phyloP scores from a whole-genome alignment of 2,797 vertebrate genomes.

The Sternarchorhynchus goeldii region DNA sequence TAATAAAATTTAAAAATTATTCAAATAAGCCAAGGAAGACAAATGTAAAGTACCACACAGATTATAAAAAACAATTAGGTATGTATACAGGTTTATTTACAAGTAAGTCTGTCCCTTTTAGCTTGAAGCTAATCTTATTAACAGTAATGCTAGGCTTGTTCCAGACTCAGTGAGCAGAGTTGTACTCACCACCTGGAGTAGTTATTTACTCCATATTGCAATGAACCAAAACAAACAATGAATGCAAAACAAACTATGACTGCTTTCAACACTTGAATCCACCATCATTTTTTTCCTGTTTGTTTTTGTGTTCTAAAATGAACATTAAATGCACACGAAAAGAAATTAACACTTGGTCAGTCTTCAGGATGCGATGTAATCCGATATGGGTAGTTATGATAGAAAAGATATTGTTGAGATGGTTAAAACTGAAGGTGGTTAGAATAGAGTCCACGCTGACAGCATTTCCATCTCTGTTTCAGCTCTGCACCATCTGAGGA shows the following conservation, averaged over 20 bases:
- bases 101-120: slow-evolving; percentile 80
- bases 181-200: slow-evolving; percentile 67
- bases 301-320: slow-evolving; percentile 51
- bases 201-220: slow-evolving; percentile 69
- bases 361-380: slow-evolving; percentile 84
- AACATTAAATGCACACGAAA: slow-evolving; percentile 67
- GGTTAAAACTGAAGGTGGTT: slow-evolving; percentile 71
- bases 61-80: slow-evolving; percentile 82
- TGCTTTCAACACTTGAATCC: slow-evolving; percentile 68
- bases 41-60: slow-evolving; percentile 89
- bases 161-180: slow-evolving; percentile 71
- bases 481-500: slow-evolving; percentile 93
- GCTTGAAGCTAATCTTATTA: slow-evolving; percentile 79
- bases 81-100: slow-evolving; percentile 91
- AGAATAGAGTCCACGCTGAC: slow-evolving; percentile 64
- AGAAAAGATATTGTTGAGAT: slow-evolving; percentile 28
- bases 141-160: slow-evolving; percentile 80
- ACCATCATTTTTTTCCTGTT: slow-evolving; percentile 60
- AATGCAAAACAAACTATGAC: slow-evolving; percentile 66
- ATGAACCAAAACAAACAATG: slow-evolving; percentile 77
- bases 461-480: slow-evolving; percentile 76
- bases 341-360: slow-evolving; percentile 78
- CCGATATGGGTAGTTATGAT: slow-evolving; percentile 66
- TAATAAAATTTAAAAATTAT: slow-evolving; percentile 76
- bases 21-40: slow-evolving; percentile 83